phyloP scores from a whole-genome alignment of 2,888 invertebrate species.

The Eutolmus rufibarbis region DNA sequence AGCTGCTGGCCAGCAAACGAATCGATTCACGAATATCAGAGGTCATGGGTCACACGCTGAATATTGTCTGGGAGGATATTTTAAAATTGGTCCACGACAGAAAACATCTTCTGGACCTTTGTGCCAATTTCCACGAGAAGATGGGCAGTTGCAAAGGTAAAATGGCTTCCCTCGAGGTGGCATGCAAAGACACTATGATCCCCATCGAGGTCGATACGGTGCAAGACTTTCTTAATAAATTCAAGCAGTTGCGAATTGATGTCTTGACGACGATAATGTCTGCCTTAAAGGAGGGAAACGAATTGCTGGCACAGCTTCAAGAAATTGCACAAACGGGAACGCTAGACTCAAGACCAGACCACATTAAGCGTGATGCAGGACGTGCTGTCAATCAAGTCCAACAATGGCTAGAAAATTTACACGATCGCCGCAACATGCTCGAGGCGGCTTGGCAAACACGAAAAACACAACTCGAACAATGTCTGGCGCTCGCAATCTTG shows the following conservation, averaged over 20 bases:
- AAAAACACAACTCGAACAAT: slow-evolving; percentile 80
- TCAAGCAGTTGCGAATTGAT: slow-evolving; percentile 75
- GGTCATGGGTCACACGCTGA: slow-evolving; percentile 85
- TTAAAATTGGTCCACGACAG: slow-evolving; percentile 79
- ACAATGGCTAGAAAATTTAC: slow-evolving; percentile 77
- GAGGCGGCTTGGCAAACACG: slow-evolving; percentile 74
- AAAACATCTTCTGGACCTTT: slow-evolving; percentile 77
- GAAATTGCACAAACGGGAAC: slow-evolving; percentile 78
- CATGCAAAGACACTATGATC: slow-evolving; percentile 72
- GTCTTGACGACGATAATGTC: slow-evolving; percentile 80
- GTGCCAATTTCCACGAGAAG: slow-evolving; percentile 79
- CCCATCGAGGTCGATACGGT: slow-evolving; percentile 78
- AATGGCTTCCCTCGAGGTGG: slow-evolving; percentile 73
- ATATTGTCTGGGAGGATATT: slow-evolving; percentile 82
- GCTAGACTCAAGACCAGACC: slow-evolving; percentile 76
- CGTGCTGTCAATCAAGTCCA: slow-evolving; percentile 72
- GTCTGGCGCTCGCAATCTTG: slow-evolving; percentile 75
- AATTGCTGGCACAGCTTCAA: slow-evolving; percentile 75
- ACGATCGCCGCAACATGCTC: slow-evolving; percentile 75
- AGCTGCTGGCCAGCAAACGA: slow-evolving; percentile 78
- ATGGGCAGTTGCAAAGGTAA: slow-evolving; percentile 73
- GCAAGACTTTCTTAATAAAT: slow-evolving; percentile 72
- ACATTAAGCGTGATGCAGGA: slow-evolving; percentile 66
- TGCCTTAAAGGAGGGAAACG: slow-evolving; percentile 82
- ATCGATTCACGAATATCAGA: slow-evolving; percentile 81